phyloP scores from a whole-genome alignment of 2,888 invertebrate species.

The Meiosimyza decipiens region DNA sequence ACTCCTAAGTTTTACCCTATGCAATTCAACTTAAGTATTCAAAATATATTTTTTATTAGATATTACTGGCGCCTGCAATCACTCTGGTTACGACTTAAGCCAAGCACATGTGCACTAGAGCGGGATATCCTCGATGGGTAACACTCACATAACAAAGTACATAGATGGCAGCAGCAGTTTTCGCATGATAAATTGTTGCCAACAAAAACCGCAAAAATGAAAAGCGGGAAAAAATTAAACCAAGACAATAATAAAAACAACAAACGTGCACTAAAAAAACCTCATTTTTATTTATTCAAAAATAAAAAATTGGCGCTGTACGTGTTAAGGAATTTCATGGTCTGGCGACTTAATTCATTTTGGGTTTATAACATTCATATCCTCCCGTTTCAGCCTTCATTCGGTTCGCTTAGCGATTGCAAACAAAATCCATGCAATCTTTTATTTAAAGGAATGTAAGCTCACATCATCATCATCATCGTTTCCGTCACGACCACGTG shows the following conservation, averaged over 20 bases:
- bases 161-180: slow-evolving; percentile 51
- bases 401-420: not conserved
- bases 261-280: slow-evolving; percentile 28
- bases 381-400: not conserved
- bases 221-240: slow-evolving; percentile 31
- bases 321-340: slow-evolving; percentile 65
- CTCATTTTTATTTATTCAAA: slow-evolving; percentile 58
- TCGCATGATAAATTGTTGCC: slow-evolving; percentile 61
- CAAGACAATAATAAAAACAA: slow-evolving; percentile 21
- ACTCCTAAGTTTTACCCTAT: too few relatives aligned
- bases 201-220: slow-evolving; percentile 52
- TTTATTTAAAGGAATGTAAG: not conserved
- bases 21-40: not conserved
- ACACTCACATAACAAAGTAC: slow-evolving; percentile 34
- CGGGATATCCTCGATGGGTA: not conserved
- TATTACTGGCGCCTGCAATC: slow-evolving; percentile 1
- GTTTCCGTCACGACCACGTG: not conserved
- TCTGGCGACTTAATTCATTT: slow-evolving; percentile 63
- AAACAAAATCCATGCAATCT: slow-evolving; percentile 33
- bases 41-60: not conserved
- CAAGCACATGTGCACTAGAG: slow-evolving; percentile 39
- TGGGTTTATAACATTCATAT: slow-evolving; percentile 34
- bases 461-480: not conserved
- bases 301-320: slow-evolving; percentile 58
- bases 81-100: slow-evolving; percentile 9